Conservation (phyloP, 2,113 vertebrate species). For the Alosa alosa region DNA sequence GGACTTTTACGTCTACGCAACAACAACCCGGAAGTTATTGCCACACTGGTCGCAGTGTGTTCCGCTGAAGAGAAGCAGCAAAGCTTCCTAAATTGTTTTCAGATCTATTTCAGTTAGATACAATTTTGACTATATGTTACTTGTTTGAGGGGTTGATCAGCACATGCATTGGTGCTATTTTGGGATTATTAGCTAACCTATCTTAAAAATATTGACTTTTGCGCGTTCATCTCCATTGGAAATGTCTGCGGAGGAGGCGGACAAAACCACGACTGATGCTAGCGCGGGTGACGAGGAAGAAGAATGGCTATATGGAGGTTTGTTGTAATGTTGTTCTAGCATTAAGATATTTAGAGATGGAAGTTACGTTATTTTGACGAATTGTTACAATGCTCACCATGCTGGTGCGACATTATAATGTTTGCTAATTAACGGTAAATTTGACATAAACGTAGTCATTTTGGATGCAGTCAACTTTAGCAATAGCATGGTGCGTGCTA, state of each 20-base stretch:
- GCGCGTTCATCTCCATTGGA: slow-evolving; percentile 28
- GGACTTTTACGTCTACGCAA: too few relatives aligned
- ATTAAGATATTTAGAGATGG: neutral
- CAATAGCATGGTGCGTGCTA: neutral
- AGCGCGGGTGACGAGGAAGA: slow-evolving; percentile 89
- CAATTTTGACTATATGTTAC: neutral
- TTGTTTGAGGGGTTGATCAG: neutral
- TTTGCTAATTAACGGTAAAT: neutral
- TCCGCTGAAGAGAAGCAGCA: neutral
- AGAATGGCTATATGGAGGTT: slow-evolving; percentile 95
- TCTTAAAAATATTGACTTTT: neutral
- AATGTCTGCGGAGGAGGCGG: slow-evolving; percentile 75
- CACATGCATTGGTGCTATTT: neutral
- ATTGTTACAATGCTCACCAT: neutral
- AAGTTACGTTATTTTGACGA: neutral
- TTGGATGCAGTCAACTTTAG: neutral
- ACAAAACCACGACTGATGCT: slow-evolving; percentile 67
- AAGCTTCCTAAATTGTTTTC: neutral
- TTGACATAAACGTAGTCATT: neutral
- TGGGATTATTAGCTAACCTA: neutral
- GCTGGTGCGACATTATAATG: neutral
- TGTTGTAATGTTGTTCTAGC: neutral
- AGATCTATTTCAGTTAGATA: neutral
- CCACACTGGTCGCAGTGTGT: neutral
- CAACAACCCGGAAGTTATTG: neutral